A percentile compares a stretch with the other conserved stretches of the same genome.
These are phyloP conservation scores for Nesoenas mayeri DNA, from an alignment of 2,113 vertebrate species.

Conservation along the genomic window DNA sequence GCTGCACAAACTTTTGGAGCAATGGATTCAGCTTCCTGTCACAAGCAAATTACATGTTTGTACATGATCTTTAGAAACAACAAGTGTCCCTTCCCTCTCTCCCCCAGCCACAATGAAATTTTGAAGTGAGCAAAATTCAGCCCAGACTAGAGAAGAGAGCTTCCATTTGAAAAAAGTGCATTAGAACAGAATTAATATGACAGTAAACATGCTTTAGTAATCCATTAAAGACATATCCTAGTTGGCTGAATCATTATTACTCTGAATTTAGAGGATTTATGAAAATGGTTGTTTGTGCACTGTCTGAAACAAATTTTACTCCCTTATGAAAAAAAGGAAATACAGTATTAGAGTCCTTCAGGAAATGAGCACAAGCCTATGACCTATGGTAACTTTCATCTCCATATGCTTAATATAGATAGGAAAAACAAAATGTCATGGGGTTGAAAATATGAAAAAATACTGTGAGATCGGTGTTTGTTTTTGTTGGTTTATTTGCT, in stretches of 20 bases:
- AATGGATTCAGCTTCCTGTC: not conserved
- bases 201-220: not conserved
- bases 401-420: not conserved
- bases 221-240: not conserved
- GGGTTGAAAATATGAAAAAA: slow-evolving; percentile 23
- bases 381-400: not conserved
- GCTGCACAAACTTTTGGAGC: not conserved
- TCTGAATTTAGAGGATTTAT: not conserved
- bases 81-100: not conserved
- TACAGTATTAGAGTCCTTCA: not conserved
- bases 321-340: not conserved
- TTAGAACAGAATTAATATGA: not conserved
- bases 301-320: not conserved
- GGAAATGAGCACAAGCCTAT: not conserved
- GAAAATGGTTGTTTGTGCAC: not conserved
- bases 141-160: not conserved
- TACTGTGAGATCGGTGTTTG: not conserved
- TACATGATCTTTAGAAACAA: not conserved
- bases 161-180: not conserved
- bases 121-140: not conserved
- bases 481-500: slow-evolving; percentile 40
- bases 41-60: not conserved
- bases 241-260: not conserved
- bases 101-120: not conserved
- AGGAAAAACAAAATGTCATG: not conserved